Conservation (phyloP, 1,140 invertebrate species). For the Trinorchestia longiramus region DNA sequence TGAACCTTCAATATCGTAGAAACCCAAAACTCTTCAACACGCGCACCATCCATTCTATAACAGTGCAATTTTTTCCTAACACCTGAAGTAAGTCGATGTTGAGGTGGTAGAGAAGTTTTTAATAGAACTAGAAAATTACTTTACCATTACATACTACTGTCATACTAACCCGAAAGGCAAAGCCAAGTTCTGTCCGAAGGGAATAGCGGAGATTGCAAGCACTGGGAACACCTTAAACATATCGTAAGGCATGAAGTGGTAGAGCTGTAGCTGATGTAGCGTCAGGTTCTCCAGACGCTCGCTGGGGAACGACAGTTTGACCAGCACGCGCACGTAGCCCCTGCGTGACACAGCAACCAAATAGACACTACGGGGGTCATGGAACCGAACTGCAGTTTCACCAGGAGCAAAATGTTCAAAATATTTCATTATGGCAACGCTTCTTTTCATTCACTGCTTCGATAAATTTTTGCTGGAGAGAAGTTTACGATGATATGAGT, state of each 20-base stretch:
- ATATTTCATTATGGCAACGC: not conserved
- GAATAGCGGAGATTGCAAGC: conserved; percentile 81
- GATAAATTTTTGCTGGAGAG: not conserved
- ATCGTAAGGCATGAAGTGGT: conserved; percentile 83
- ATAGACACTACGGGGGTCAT: not conserved
- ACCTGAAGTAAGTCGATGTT: too few relatives aligned
- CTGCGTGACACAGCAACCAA: conserved; percentile 20
- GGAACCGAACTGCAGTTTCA: not conserved
- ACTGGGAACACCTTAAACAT: conserved; percentile 83
- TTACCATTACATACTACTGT: not conserved
- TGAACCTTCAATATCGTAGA: too few relatives aligned
- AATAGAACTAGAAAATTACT: not conserved
- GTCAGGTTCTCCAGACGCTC: conserved; percentile 71
- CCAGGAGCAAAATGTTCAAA: not conserved
- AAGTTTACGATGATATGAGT: not conserved
- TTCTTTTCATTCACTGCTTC: not conserved
- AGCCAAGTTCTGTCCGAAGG: conserved; percentile 87
- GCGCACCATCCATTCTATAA: too few relatives aligned
- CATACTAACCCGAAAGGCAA: conserved; percentile 83
- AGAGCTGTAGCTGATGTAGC: conserved; percentile 80
- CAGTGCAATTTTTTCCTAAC: too few relatives aligned
- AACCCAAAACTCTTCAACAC: too few relatives aligned
- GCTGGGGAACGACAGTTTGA: conserved; percentile 65
- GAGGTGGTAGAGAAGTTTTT: not conserved
- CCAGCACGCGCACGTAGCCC: conserved; percentile 62